Conservation (phyloP, 2,797 vertebrate species). For the Oceanodroma leucorhoa region DNA sequence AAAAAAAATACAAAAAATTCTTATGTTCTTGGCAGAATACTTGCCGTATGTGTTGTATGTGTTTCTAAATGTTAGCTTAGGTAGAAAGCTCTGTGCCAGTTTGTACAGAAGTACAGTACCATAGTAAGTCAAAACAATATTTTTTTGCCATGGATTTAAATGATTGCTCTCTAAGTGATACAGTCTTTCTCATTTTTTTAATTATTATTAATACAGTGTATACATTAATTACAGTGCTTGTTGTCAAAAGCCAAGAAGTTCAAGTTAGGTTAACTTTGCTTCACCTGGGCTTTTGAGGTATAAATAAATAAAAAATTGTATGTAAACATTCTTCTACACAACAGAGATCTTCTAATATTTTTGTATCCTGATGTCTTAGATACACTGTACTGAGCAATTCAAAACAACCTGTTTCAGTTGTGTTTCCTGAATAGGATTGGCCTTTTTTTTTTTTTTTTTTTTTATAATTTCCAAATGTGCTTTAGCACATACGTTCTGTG, state of each 20-base stretch:
- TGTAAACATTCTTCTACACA: background rate
- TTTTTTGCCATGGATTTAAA: background rate
- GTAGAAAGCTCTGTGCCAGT: background rate
- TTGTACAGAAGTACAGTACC: background rate
- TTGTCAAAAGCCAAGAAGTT: background rate
- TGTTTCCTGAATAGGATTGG: background rate
- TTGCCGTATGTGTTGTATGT: background rate
- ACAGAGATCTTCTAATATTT: background rate
- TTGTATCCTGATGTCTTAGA: background rate
- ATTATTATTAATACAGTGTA: background rate
- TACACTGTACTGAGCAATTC: background rate
- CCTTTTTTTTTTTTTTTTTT: background rate
- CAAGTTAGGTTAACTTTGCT: background rate
- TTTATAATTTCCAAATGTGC: background rate
- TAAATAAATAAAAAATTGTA: background rate
- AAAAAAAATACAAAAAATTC: background rate
- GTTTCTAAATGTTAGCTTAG: background rate
- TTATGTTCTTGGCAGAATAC: background rate
- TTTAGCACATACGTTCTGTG: background rate
- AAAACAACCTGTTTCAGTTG: background rate
- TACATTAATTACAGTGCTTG: background rate
- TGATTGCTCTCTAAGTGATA: background rate
- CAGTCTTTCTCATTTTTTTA: background rate
- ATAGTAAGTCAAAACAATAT: background rate
- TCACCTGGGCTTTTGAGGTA: background rate